Conservation (phyloP, 1,140 invertebrate species). For the Drosophila nikananu region DNA sequence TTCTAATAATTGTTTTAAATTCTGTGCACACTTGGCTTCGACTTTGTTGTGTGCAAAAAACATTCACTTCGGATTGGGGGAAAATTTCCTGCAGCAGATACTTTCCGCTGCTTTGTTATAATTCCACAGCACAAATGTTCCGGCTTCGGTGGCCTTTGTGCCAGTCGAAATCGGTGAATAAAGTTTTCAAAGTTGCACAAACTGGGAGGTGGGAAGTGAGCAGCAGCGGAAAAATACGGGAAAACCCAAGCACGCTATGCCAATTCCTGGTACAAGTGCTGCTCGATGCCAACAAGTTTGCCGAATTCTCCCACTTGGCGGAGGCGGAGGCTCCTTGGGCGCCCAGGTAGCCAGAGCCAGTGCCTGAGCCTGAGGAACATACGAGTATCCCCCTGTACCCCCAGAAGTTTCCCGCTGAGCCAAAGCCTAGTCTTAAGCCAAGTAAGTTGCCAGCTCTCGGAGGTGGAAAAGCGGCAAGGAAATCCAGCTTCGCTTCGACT, state of each 20-base stretch:
- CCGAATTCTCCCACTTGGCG: conserved; percentile 41
- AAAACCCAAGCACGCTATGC: conserved; percentile 30
- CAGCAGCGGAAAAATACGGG: conserved; percentile 16
- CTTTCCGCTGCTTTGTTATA: conserved; percentile 59
- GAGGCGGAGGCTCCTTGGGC: neutral
- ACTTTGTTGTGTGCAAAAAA: conserved; percentile 29
- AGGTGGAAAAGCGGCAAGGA: conserved; percentile 35
- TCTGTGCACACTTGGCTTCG: conserved; percentile 33
- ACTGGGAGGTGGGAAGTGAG: conserved; percentile 29
- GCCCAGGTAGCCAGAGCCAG: conserved; percentile 38
- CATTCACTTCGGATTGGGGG: conserved; percentile 23
- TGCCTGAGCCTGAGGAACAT: conserved; percentile 28
- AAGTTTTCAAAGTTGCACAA: conserved; percentile 74
- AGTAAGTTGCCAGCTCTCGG: conserved; percentile 63
- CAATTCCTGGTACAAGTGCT: conserved; percentile 60
- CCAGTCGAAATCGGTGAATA: conserved; percentile 66
- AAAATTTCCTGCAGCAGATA: conserved; percentile 46
- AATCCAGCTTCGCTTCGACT: conserved; percentile 43
- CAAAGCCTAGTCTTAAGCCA: conserved; percentile 77
- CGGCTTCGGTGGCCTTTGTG: conserved; percentile 47
- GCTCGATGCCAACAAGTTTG: conserved; percentile 50
- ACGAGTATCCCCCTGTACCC: conserved; percentile 5
- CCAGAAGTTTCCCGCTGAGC: conserved; percentile 55
- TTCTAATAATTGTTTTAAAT: conserved; percentile 57
- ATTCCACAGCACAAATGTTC: conserved; percentile 52